Conservation (phyloP, 2,797 vertebrate species). For the Artibeus jamaicensis region DNA sequence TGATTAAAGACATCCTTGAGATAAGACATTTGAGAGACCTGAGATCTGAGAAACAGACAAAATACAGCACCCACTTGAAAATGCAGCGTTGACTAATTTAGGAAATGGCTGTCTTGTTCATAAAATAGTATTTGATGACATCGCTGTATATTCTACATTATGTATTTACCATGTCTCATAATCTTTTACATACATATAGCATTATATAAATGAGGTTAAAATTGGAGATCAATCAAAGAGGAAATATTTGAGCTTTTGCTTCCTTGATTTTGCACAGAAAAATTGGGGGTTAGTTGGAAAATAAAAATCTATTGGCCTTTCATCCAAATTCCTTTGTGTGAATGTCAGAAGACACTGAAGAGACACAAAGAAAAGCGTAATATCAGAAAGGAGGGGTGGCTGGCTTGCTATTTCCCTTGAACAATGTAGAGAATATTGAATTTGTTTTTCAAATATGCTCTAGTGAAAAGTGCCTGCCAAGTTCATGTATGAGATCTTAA, state of each 20-base stretch:
- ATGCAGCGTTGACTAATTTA: background rate
- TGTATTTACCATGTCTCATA: background rate
- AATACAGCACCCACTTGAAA: background rate
- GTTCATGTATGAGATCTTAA: constrained; percentile 27
- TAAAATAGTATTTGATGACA: background rate
- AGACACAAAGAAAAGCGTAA: background rate
- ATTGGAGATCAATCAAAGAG: background rate
- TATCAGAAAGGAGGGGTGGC: background rate
- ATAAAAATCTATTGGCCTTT: background rate
- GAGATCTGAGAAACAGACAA: background rate
- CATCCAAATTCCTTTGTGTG: background rate
- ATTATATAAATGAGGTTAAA: background rate
- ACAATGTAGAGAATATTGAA: background rate
- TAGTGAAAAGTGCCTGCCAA: constrained; percentile 30
- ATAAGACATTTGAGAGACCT: background rate
- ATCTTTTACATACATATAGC: background rate
- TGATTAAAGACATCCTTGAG: background rate
- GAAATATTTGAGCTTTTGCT: background rate
- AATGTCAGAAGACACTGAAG: background rate
- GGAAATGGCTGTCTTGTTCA: background rate
- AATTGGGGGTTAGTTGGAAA: background rate
- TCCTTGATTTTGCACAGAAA: constrained; percentile 31
- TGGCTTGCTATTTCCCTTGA: background rate
- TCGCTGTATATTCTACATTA: background rate
- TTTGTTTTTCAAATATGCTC: constrained; percentile 43